These are phyloP conservation scores for Falcaria lacertinaria DNA, from an alignment of 2,888 invertebrate species.

Conservation along the genomic window DNA sequence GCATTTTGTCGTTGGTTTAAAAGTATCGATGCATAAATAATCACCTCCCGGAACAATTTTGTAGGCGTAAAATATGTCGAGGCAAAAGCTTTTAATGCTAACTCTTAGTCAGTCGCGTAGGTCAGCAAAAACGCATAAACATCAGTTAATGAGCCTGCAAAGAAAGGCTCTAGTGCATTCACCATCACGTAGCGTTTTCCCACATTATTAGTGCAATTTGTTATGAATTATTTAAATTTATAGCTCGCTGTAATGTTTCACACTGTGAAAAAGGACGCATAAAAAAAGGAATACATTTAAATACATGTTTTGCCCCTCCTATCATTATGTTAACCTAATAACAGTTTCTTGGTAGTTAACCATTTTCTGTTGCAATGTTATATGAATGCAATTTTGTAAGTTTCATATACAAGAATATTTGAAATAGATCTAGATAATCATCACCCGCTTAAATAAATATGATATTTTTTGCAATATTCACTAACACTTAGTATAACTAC, in stretches of 20 bases:
- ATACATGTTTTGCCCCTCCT: slow-evolving; percentile 44
- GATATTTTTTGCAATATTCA: too few species aligned
- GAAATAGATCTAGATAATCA: slow-evolving; percentile 13
- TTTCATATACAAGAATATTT: slow-evolving; percentile 4
- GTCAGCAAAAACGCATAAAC: slow-evolving; percentile 43
- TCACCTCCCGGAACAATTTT: slow-evolving; percentile 12
- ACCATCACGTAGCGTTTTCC: slow-evolving; percentile 44
- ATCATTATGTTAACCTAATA: slow-evolving; percentile 33
- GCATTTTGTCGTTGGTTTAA: slow-evolving; percentile 34
- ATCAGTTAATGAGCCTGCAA: slow-evolving; percentile 52
- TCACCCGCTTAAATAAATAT: slow-evolving; percentile 19
- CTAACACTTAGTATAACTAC: too few species aligned
- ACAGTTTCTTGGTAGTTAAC: slow-evolving; percentile 25
- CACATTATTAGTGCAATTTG: slow-evolving; percentile 63
- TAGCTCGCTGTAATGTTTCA: slow-evolving; percentile 49
- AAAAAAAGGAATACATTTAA: slow-evolving; percentile 42
- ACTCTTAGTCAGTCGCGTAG: slow-evolving; percentile 23
- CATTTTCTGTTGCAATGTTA: slow-evolving; percentile 23
- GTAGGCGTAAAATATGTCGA: slow-evolving; percentile 28
- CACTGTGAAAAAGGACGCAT: too few species aligned
- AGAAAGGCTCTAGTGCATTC: slow-evolving; percentile 57
- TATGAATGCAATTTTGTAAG: too few species aligned
- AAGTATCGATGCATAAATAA: slow-evolving; percentile 39
- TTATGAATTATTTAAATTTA: slow-evolving; percentile 55
- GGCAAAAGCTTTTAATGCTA: slow-evolving; percentile 32